A percentile compares a stretch with the other conserved stretches of the same genome.
phyloP scores from a whole-genome alignment of 2,113 vertebrate species.

The Tetrax tetrax region DNA sequence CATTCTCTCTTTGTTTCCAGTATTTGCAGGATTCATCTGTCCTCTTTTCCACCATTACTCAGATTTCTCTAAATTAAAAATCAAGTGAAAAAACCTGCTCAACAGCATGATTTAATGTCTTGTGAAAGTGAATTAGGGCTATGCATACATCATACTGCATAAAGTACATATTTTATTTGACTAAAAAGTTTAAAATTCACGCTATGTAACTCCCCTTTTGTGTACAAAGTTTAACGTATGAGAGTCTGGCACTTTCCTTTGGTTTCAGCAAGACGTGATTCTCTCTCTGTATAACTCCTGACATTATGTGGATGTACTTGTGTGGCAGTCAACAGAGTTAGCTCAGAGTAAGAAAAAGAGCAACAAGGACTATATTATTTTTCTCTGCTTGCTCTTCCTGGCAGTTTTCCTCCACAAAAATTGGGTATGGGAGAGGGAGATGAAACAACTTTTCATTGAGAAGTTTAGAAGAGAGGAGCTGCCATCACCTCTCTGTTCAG shows the following conservation, averaged over 20 bases:
- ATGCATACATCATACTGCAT: not conserved
- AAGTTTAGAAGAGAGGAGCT: not conserved
- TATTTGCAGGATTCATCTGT: not conserved
- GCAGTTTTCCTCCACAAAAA: not conserved
- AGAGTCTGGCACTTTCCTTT: not conserved
- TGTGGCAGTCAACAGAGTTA: not conserved
- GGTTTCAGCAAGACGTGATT: not conserved
- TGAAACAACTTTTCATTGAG: not conserved
- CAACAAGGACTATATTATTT: not conserved
- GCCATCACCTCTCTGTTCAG: not conserved
- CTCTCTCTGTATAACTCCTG: not conserved
- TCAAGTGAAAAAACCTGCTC: not conserved
- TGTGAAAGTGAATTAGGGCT: not conserved
- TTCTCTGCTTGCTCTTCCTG: not conserved
- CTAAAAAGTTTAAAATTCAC: not conserved
- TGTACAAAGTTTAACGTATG: not conserved
- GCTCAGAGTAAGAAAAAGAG: not conserved
- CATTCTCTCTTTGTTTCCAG: not conserved
- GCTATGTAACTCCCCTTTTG: not conserved
- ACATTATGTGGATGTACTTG: not conserved
- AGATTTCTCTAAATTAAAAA: not conserved
- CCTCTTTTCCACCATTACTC: not conserved
- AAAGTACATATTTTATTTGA: not conserved
- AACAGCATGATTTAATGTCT: not conserved
- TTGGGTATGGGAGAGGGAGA: not conserved